Percentiles rank a stretch among this genome's conserved stretches.
Evolutionary conservation across 2,888 invertebrate species (phyloP).

Genomic region (Tillus elongatus): DNA sequence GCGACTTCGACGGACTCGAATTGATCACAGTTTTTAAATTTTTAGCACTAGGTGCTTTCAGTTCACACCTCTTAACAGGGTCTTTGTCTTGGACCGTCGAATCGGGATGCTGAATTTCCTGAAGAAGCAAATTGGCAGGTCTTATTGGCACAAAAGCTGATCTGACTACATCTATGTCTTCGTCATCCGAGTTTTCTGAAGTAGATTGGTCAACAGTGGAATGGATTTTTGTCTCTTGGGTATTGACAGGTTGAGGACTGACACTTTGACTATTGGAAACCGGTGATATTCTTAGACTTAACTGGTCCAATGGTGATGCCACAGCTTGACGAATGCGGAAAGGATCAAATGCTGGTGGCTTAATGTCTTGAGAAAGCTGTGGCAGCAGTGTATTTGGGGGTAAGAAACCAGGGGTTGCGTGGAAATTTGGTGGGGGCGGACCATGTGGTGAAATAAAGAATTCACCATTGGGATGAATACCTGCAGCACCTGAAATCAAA

Average conservation of each 20-base stretch:
- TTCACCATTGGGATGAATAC: conserved; percentile 35
- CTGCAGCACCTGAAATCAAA: conserved; percentile 42
- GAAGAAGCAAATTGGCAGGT: conserved; percentile 50
- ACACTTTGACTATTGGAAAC: conserved; percentile 49
- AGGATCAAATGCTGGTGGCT: conserved; percentile 31
- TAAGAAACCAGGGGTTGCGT: conserved; percentile 23
- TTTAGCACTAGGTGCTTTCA: conserved; percentile 54
- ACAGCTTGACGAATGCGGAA: conserved; percentile 23
- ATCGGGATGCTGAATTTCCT: conserved; percentile 50
- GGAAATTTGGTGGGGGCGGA: conserved; percentile 16
- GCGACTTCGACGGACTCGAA: conserved; percentile 33
- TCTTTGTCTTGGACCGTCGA: conserved; percentile 49
- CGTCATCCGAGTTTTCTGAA: conserved; percentile 52
- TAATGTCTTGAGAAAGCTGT: conserved; percentile 20
- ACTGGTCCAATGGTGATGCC: conserved; percentile 36
- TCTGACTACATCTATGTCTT: conserved; percentile 66
- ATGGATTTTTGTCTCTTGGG: conserved; percentile 50
- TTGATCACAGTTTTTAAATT: conserved; percentile 42
- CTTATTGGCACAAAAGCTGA: conserved; percentile 64
- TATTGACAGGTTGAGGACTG: conserved; percentile 42
- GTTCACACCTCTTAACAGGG: conserved; percentile 42
- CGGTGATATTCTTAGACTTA: conserved; percentile 44
- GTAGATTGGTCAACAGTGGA: conserved; percentile 54
- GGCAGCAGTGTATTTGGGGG: conserved; percentile 17
- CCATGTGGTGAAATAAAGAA: conserved; percentile 27